phyloP scores from a whole-genome alignment of 1,140 invertebrate genomes.

The Drosophila asahinai region DNA sequence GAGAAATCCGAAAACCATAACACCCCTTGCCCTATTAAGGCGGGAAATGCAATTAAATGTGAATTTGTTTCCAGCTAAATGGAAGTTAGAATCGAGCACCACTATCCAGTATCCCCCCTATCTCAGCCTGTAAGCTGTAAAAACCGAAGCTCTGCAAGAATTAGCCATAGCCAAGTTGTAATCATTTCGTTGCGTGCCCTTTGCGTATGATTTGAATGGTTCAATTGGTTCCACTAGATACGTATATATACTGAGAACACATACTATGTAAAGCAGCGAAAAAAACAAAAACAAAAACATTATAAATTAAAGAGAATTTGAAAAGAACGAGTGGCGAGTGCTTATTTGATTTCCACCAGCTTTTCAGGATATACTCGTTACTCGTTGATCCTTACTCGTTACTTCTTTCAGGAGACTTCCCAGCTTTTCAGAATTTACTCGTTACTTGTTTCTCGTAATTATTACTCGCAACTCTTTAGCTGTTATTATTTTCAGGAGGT shows the following conservation, averaged over 20 bases:
- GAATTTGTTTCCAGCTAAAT: conserved; percentile 30
- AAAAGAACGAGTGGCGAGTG: conserved; percentile 16
- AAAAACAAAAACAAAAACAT: conserved; percentile 44
- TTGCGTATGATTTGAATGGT: conserved; percentile 55
- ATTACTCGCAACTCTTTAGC: too few relatives aligned
- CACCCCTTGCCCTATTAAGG: conserved; percentile 19
- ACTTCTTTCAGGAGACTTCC: too few relatives aligned
- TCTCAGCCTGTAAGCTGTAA: conserved; percentile 19
- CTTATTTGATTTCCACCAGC: neutral
- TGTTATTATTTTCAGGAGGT: too few relatives aligned
- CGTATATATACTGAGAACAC: conserved; percentile 54
- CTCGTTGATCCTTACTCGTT: too few relatives aligned
- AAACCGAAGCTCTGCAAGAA: conserved; percentile 28
- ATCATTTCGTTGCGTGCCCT: conserved; percentile 51
- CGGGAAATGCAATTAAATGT: conserved; percentile 36
- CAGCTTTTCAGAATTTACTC: too few relatives aligned
- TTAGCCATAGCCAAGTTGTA: conserved; percentile 45
- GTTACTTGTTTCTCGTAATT: too few relatives aligned
- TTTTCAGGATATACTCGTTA: too few relatives aligned
- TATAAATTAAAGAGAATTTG: conserved; percentile 58
- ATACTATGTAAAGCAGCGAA: conserved; percentile 52
- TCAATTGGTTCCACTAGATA: conserved; percentile 54
- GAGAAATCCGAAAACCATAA: conserved; percentile 7
- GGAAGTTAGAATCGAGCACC: conserved; percentile 14
- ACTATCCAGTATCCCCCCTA: conserved; percentile 20